These are phyloP conservation scores for Pterocles burchelli DNA, from an alignment of 2,113 vertebrate species.

Conservation along the genomic window DNA sequence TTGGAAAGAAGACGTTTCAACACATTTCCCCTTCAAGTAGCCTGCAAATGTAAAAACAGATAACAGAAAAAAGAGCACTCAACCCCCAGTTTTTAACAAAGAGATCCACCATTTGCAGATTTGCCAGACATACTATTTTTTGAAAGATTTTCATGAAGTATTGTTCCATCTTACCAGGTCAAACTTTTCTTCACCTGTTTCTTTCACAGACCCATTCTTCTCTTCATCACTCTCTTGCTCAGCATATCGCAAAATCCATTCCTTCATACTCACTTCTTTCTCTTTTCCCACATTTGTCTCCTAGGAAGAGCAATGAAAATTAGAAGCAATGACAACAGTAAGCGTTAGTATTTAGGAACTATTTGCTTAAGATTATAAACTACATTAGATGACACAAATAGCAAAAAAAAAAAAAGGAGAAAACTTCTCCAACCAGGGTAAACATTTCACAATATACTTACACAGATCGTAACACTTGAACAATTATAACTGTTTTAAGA, in stretches of 20 bases:
- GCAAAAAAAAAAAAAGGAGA: not conserved
- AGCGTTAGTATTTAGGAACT: not conserved
- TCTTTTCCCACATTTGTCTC: slow-evolving; percentile 68
- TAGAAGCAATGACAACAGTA: not conserved
- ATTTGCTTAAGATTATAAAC: not conserved
- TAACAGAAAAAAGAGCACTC: accelerated
- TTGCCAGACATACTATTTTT: not conserved
- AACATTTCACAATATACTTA: not conserved
- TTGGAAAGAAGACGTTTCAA: not conserved
- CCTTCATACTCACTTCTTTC: slow-evolving; percentile 84
- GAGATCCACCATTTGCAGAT: not conserved
- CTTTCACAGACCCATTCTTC: slow-evolving; percentile 70
- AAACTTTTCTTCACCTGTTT: slow-evolving; percentile 84
- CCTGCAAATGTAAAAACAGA: not conserved
- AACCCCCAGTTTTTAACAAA: not conserved
- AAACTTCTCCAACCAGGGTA: not conserved
- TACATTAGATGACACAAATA: not conserved
- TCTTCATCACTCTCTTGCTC: slow-evolving; percentile 88
- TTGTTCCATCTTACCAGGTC: slow-evolving; percentile 85
- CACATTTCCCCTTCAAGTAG: not conserved
- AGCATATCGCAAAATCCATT: slow-evolving; percentile 92
- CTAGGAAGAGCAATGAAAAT: slow-evolving; percentile 24
- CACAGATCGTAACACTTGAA: not conserved
- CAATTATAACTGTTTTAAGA: not conserved
- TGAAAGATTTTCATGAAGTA: not conserved